Evolutionary conservation across 2,113 vertebrate species (phyloP), one percentile per base, ranked within the genome.

Genomic region (Formicarius rufipectus): DNA sequence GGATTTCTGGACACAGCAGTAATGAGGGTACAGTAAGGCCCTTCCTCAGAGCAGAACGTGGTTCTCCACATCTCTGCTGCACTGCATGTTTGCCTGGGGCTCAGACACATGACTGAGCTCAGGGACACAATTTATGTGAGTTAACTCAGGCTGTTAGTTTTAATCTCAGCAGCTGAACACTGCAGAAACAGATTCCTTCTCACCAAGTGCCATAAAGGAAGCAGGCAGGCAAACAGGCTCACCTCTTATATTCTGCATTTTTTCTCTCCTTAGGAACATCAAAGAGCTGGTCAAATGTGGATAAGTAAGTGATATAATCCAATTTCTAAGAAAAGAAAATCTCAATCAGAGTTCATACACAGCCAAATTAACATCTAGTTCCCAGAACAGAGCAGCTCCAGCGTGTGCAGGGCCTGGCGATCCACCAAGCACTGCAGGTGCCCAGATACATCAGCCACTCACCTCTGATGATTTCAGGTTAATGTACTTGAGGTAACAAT

Each of bases 281-380:
- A 23, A 99, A 99, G n/a, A 99, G 98, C 76, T 99, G 99, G 97
- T 99, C 99, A 64, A 99, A 99, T 3, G 99, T 99, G 7, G 99
- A 99, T 83, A 99, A 96, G 96, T 99, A 99, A 2, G 99, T 98
- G 97, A 99, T 99, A 39, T 99, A 99, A 97, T 99, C 99, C 84
- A 99, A 69, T 98, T 99, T 99, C 99, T 99, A 87, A 23, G 93
- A 96, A 56, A 4, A 37, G 90, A 58, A 75, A 31, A 8, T 14
- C 15, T 18, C 31, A 74, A 66, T 94, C 53, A 92, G 78, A 59
- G 10, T 35, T 75, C 7, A 31, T 9, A 53, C 22, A 37, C 0
- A 14, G 50, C 19, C 39, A 79, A 60, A 84, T 31, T 9, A 81
- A 50, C 20, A 64, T 4, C 13, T 42, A 40, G 17, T 6, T 45